A percentile compares a stretch with the other conserved stretches of the same genome.
Conservation (phyloP, 2,888 invertebrate species). For the Pammene fasciana region DNA sequence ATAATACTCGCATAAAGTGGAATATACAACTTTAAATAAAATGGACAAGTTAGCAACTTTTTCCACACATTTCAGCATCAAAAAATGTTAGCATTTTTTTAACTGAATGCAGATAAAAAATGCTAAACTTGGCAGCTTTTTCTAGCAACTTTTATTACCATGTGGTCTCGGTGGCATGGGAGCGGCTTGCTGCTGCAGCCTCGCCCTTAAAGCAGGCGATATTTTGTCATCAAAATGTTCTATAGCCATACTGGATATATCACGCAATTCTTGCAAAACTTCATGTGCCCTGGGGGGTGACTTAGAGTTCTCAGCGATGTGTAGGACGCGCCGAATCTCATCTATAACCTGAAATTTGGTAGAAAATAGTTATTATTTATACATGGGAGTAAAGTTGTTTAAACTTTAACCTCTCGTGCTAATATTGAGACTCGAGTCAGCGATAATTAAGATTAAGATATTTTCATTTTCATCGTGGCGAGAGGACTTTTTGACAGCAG, state of each 20-base stretch:
- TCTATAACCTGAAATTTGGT: slow-evolving; percentile 88
- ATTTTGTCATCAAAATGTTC: slow-evolving; percentile 98
- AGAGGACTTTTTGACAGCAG: no score
- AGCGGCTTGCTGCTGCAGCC: slow-evolving; percentile 60
- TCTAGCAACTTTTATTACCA: slow-evolving; percentile 5
- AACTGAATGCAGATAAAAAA: neutral
- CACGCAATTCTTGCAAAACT: slow-evolving; percentile 93
- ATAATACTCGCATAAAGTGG: no score
- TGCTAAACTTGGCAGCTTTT: neutral
- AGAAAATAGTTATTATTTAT: neutral
- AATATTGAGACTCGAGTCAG: no score
- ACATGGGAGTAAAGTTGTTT: no score
- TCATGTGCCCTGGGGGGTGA: slow-evolving; percentile 90
- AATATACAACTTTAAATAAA: no score
- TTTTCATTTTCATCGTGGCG: no score
- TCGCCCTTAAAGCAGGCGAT: slow-evolving; percentile 69
- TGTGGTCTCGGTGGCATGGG: slow-evolving; percentile 54
- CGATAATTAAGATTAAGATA: no score
- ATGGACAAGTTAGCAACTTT: no score
- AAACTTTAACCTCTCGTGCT: no score
- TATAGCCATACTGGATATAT: slow-evolving; percentile 97
- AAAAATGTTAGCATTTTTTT: no score
- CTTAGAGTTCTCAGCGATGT: slow-evolving; percentile 85
- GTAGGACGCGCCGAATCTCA: slow-evolving; percentile 90
- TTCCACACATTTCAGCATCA: no score